Conservation (phyloP, 2,888 invertebrate species). For the Diogma glabrata region DNA sequence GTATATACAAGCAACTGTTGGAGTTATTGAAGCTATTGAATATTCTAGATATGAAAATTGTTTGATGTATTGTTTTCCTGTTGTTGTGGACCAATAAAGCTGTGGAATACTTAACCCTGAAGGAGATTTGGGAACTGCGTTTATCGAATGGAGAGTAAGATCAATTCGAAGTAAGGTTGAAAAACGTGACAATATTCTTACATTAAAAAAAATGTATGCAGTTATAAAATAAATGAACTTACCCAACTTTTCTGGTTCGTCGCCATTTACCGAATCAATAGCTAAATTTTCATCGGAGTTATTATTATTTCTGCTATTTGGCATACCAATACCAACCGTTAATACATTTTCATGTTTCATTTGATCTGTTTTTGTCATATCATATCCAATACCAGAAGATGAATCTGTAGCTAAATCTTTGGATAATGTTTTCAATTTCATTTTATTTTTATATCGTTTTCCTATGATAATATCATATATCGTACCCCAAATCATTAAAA, state of each 20-base stretch:
- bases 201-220: not conserved
- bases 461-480: constrained; percentile 50
- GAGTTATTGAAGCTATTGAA: no score
- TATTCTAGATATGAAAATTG: no score
- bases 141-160: no score
- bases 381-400: constrained; percentile 38
- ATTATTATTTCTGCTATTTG: constrained; percentile 39
- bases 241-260: constrained; percentile 39
- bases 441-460: constrained; percentile 25
- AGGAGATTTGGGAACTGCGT: no score
- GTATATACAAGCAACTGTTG: no score
- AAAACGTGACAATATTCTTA: no score
- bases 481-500: constrained; percentile 54
- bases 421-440: not conserved
- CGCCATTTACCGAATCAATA: constrained; percentile 38
- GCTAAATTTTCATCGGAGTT: constrained; percentile 48
- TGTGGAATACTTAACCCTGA: no score
- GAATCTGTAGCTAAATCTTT: constrained; percentile 34
- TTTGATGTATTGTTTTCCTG: no score
- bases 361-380: constrained; percentile 33
- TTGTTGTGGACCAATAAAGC: no score
- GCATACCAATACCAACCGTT: constrained; percentile 34
- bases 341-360: constrained; percentile 30
- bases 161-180: no score
- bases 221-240: constrained; percentile 9